Base-by-base conservation (phyloP, 2,888 invertebrate species). In the Incurvaria masculella region DNA sequence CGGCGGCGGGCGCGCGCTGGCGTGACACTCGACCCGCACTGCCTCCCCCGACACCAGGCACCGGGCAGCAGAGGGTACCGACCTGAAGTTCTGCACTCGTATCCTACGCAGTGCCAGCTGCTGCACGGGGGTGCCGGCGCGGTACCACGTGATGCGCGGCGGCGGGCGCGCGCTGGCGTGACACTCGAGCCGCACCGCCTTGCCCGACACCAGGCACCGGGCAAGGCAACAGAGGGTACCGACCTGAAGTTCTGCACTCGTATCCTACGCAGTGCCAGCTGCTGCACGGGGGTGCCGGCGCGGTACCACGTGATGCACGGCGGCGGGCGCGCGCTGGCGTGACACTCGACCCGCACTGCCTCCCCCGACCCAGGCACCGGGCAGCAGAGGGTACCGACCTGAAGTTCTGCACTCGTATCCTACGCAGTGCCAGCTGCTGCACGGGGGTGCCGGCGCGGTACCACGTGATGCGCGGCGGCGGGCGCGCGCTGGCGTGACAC, bases 261-360 rank as follows among this genome's bases (percentile, higher is more conserved):
- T 55, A 64, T 61, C 23, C 23, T 23, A 51, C 63, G 58, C 48
- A 58, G 61, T 43, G 69, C 68, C 56, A 70, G 70, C 53, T 80
- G 64, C 53, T 67, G 65, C 43, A 73, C 69, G 56, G 71, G 69
- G 56, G 63, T 64, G 53, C 80, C 81, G 68, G 85, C 81, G 65
- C 82, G 82, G 68, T 78, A 82, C 89, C 89, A 90, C 56, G 83
- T 80, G 52, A 89, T 81, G 54, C 82, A 80, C 42, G 89, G 89
- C 54, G 83, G 79, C 46, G 89, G 89, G 57, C 82, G 79, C 19
- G 85, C 85, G 61, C 72, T 72, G 55, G 85, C 83, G 56, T 23
- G 23, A 23, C 23, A 23, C 23, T 23, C 23, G 5, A 23, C 5
- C 23, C 23, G 23, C 23, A 23, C 57, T 79, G 71, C 61, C 72